Evolutionary conservation across 2,797 vertebrate species (phyloP).

Genomic region (Cynopterus sphinx): DNA sequence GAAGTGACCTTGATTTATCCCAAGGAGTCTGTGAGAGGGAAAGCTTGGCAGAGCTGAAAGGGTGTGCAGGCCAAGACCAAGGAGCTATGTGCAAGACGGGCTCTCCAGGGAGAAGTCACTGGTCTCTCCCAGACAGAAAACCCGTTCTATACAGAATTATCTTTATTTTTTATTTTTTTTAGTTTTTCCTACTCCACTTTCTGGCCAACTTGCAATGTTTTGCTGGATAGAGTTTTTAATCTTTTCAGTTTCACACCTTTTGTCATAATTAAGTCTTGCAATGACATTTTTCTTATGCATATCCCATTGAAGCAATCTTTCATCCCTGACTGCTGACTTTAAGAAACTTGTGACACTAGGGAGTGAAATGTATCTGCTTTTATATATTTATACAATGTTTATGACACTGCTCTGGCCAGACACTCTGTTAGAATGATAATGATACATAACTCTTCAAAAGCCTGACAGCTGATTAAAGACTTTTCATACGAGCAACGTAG

Average conservation of each 20-base stretch:
- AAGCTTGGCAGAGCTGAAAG: neutral
- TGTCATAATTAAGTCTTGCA: slow-evolving; percentile 26
- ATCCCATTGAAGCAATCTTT: neutral
- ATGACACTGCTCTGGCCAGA: neutral
- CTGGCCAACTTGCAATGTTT: neutral
- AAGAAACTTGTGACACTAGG: neutral
- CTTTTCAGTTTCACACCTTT: neutral
- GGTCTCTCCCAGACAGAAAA: neutral
- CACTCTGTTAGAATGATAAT: neutral
- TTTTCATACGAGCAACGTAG: neutral
- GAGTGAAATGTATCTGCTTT: neutral
- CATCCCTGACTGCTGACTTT: neutral
- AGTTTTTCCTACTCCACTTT: neutral
- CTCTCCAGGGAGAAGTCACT: neutral
- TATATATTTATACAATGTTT: neutral
- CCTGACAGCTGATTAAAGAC: neutral
- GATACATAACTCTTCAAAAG: neutral
- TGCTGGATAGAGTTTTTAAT: neutral
- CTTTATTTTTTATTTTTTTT: neutral
- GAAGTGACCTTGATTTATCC: neutral
- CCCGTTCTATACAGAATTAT: neutral
- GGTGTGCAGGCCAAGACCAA: neutral
- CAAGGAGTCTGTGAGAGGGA: neutral
- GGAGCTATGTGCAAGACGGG: neutral
- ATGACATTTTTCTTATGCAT: neutral